Conservation (phyloP, 2,888 invertebrate species). For the Cataglyphis cursor region DNA sequence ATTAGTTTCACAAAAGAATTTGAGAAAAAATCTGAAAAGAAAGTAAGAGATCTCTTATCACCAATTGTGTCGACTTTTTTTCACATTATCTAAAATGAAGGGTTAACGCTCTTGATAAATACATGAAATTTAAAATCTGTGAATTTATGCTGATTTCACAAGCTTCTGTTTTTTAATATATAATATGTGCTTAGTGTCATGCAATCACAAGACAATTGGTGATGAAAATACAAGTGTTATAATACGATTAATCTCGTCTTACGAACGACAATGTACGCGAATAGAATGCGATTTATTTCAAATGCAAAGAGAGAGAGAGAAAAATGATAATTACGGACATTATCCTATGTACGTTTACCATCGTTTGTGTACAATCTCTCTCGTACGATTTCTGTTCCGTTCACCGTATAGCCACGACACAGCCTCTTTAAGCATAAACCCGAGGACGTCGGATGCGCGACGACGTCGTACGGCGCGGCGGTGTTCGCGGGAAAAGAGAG, state of each 20-base stretch:
- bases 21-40: neutral
- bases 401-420: slow-evolving; percentile 55
- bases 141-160: neutral
- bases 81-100: neutral
- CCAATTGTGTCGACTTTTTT: neutral
- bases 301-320: neutral
- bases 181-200: too few relatives aligned
- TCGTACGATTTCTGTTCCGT: neutral
- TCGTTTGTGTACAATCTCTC: neutral
- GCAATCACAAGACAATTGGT: slow-evolving; percentile 4
- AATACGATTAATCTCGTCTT: neutral
- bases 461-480: slow-evolving; percentile 71
- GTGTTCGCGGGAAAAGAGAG: slow-evolving; percentile 64
- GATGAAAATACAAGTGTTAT: slow-evolving; percentile 17
- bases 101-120: neutral
- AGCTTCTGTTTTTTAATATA: neutral
- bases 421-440: slow-evolving; percentile 59
- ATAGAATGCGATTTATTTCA: neutral
- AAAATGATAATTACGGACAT: neutral
- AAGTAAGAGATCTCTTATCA: neutral
- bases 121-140: neutral
- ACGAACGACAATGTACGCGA: neutral
- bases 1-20: too few relatives aligned
- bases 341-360: neutral
- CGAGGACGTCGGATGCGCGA: slow-evolving; percentile 46